phyloP scores from a whole-genome alignment of 2,113 vertebrate genomes.

The Sylvilagus bachmani region DNA sequence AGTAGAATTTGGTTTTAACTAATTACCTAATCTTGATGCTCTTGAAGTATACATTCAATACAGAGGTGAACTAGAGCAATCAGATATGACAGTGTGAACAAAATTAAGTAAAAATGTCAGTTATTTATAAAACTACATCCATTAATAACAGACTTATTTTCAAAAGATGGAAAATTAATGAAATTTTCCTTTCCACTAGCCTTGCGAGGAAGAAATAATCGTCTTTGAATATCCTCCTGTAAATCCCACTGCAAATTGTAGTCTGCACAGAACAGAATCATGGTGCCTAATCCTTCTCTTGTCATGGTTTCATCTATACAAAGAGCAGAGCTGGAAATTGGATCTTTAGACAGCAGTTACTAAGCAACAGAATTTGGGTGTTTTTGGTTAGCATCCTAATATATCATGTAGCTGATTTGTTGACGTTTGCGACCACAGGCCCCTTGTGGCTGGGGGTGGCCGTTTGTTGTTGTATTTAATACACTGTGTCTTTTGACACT shows the following conservation, averaged over 20 bases:
- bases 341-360: constrained; percentile 85
- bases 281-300: constrained; percentile 81
- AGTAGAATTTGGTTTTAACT: constrained; percentile 65
- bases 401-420: constrained; percentile 67
- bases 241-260: constrained; percentile 82
- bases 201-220: constrained; percentile 82
- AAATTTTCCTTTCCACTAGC: constrained; percentile 78
- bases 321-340: constrained; percentile 81
- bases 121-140: constrained; percentile 44
- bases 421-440: constrained; percentile 38
- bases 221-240: constrained; percentile 80
- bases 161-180: constrained; percentile 78
- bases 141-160: constrained; percentile 65
- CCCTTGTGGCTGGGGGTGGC: not conserved
- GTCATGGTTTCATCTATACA: constrained; percentile 80
- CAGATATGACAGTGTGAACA: constrained; percentile 25
- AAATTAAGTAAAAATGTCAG: constrained; percentile 60
- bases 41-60: constrained; percentile 9
- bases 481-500: not conserved
- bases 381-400: constrained; percentile 82
- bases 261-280: constrained; percentile 74
- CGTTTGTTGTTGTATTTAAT: not conserved
- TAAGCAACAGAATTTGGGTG: constrained; percentile 85
- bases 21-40: constrained; percentile 54
- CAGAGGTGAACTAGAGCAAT: constrained; percentile 48